Percentiles rank a stretch among this genome's conserved stretches.
Evolutionary conservation across 2,797 vertebrate genomes (phyloP).

Genomic region (Melanotaenia parkinsoni): DNA sequence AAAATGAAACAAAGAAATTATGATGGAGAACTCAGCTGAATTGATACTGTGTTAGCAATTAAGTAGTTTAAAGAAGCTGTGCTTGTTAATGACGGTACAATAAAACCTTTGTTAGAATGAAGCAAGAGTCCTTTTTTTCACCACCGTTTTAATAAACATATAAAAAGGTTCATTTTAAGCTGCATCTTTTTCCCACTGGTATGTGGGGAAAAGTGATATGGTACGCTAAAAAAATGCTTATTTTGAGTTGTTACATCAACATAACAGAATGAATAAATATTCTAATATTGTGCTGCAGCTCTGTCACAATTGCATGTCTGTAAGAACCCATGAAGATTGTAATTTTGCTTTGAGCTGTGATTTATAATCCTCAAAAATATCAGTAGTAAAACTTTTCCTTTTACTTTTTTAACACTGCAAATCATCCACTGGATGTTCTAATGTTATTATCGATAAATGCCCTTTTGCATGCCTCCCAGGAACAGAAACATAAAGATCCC

Average conservation of each 20-base stretch:
- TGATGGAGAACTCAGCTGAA: neutral
- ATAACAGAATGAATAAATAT: neutral
- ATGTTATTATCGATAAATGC: slow-evolving; percentile 29
- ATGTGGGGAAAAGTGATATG: neutral
- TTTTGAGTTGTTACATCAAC: neutral
- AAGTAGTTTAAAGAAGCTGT: neutral
- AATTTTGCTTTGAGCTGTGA: slow-evolving; percentile 15
- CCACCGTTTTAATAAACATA: neutral
- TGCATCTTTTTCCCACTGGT: neutral
- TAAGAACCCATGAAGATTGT: neutral
- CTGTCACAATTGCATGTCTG: neutral
- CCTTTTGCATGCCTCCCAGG: slow-evolving; percentile 14
- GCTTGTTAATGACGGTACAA: neutral
- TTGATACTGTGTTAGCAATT: neutral
- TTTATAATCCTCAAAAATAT: slow-evolving; percentile 1
- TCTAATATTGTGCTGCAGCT: neutral
- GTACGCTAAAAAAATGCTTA: neutral
- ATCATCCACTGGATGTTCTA: slow-evolving; percentile 10
- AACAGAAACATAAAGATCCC: slow-evolving; percentile 4
- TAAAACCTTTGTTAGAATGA: neutral
- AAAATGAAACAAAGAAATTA: neutral
- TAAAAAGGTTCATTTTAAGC: neutral
- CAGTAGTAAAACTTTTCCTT: slow-evolving; percentile 4
- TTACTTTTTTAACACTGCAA: slow-evolving; percentile 11
- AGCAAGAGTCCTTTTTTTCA: neutral